Percentiles rank a stretch among this genome's conserved stretches.
Evolutionary conservation across 2,888 invertebrate species (phyloP).

Genomic region (Horisme vitalbata): DNA sequence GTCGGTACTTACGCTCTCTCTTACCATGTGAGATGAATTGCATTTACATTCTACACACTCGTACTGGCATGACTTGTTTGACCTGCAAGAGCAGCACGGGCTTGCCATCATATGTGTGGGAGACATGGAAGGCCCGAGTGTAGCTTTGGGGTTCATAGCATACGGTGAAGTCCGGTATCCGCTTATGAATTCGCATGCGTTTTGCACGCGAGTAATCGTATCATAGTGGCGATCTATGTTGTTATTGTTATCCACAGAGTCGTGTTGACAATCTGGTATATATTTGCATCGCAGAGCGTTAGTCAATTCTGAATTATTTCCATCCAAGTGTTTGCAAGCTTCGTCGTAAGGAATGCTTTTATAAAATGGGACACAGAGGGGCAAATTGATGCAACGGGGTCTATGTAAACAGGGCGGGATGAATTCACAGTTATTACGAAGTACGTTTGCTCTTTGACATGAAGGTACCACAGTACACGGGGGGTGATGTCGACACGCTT

Average conservation of each 20-base stretch:
- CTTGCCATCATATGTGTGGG: conserved; percentile 41
- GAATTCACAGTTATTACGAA: conserved; percentile 67
- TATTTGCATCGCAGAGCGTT: conserved; percentile 49
- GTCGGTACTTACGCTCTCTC: conserved; percentile 43
- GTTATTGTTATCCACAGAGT: conserved; percentile 40
- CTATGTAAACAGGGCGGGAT: conserved; percentile 69
- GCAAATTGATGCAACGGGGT: conserved; percentile 70
- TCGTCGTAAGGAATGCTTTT: conserved; percentile 59
- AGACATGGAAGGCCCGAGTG: conserved; percentile 36
- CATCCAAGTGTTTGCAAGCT: conserved; percentile 40
- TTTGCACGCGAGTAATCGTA: conserved; percentile 42
- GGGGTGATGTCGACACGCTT: conserved; percentile 73
- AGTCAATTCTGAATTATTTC: conserved; percentile 44
- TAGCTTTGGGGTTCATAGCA: conserved; percentile 43
- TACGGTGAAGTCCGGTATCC: conserved; percentile 41
- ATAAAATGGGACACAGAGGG: conserved; percentile 63
- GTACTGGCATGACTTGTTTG: conserved; percentile 68
- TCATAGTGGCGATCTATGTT: conserved; percentile 45
- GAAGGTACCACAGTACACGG: conserved; percentile 74
- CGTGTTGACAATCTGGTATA: conserved; percentile 46
- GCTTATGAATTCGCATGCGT: conserved; percentile 46
- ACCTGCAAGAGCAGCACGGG: conserved; percentile 40
- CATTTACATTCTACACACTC: conserved; percentile 43
- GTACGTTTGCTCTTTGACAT: conserved; percentile 64
- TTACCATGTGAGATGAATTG: conserved; percentile 16